Evolutionary conservation across 2,113 vertebrate genomes (phyloP).

Genomic region (Trogon surrucura): DNA sequence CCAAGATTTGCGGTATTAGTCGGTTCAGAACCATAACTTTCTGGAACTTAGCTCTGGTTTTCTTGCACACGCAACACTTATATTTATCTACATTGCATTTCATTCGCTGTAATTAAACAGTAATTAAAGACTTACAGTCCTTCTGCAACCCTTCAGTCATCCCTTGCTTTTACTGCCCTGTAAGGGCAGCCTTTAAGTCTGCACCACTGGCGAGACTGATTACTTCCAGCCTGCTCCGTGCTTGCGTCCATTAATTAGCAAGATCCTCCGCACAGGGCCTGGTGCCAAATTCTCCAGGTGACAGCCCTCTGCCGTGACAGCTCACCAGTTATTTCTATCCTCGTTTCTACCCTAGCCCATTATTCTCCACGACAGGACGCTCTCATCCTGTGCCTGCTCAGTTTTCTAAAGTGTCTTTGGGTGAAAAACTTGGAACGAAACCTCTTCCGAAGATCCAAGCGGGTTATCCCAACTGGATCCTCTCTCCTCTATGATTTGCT

Average conservation of each 20-base stretch:
- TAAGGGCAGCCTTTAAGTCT: no score
- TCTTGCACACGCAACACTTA: background rate
- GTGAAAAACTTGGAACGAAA: background rate
- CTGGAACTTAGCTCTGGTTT: background rate
- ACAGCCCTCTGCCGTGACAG: background rate
- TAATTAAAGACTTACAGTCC: background rate
- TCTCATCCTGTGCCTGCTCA: background rate
- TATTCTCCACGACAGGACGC: background rate
- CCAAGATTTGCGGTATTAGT: background rate
- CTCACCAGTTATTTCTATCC: background rate
- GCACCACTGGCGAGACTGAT: background rate
- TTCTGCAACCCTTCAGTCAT: background rate
- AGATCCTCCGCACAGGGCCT: background rate
- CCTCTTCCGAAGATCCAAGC: background rate
- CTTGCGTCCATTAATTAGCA: background rate
- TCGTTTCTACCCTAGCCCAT: background rate
- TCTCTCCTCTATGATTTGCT: background rate
- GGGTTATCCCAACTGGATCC: background rate
- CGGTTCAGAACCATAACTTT: background rate
- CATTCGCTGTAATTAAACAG: background rate
- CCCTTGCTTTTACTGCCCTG: background rate
- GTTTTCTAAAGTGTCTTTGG: background rate
- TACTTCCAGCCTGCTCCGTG: background rate
- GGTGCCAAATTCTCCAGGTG: background rate
- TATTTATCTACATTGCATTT: background rate